These are phyloP conservation scores for Noctua janthe DNA, from an alignment of 2,888 invertebrate species.

Conservation along the genomic window DNA sequence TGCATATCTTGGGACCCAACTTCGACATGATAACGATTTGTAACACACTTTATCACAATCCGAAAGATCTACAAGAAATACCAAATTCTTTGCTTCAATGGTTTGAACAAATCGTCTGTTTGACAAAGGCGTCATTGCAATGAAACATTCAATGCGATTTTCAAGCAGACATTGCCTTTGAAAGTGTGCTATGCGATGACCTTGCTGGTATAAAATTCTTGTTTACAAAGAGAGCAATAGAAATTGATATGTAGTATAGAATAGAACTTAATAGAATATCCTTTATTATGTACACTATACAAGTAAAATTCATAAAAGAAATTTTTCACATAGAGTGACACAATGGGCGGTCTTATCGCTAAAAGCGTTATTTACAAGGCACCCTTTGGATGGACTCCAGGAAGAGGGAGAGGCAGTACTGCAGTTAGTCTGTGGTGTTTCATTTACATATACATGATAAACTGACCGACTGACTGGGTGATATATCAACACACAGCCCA, in stretches of 20 bases:
- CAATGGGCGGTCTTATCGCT: too few relatives aligned
- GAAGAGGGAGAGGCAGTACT: too few relatives aligned
- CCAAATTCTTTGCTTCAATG: not conserved
- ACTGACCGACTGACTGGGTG: too few relatives aligned
- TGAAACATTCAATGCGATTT: not conserved
- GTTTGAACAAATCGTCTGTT: not conserved
- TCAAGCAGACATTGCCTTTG: not conserved
- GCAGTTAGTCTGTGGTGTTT: too few relatives aligned
- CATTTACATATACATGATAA: too few relatives aligned
- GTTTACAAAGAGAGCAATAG: not conserved
- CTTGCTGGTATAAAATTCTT: not conserved
- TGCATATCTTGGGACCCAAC: not conserved
- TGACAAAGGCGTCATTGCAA: not conserved
- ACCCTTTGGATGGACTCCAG: too few relatives aligned
- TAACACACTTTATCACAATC: not conserved
- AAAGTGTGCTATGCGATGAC: not conserved
- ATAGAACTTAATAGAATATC: too few relatives aligned
- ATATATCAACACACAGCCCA: too few relatives aligned
- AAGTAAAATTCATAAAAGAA: too few relatives aligned
- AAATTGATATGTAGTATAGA: not conserved
- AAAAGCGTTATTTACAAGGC: too few relatives aligned
- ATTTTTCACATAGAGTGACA: too few relatives aligned
- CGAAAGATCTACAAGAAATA: not conserved
- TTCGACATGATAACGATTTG: not conserved
- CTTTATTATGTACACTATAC: too few relatives aligned